Conservation (phyloP, 2,888 invertebrate species). For the Amiota communis region DNA sequence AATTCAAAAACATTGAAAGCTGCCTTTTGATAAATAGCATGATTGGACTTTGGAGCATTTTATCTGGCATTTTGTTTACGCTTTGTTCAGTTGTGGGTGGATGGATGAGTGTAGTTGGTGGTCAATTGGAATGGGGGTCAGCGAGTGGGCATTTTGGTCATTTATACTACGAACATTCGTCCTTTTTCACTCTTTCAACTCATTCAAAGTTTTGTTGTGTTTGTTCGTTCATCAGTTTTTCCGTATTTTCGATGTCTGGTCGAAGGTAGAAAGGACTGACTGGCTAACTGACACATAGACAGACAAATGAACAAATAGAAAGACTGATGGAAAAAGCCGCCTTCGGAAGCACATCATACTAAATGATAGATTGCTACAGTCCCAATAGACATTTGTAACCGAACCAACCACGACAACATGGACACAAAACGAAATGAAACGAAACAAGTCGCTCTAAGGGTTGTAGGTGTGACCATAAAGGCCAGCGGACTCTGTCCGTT, state of each 20-base stretch:
- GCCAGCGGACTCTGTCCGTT: background rate
- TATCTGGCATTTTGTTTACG: conserved; percentile 66
- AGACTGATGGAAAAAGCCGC: conserved; percentile 49
- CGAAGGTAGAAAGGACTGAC: no score
- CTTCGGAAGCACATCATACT: conserved; percentile 63
- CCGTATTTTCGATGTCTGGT: background rate
- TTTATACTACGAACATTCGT: conserved; percentile 68
- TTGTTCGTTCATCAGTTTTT: conserved; percentile 35
- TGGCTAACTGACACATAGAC: conserved; percentile 21
- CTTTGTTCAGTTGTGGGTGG: conserved; percentile 42
- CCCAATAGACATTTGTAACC: conserved; percentile 56
- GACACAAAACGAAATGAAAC: conserved; percentile 32
- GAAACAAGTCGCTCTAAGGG: background rate
- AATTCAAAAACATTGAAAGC: background rate
- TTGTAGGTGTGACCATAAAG: conserved; percentile 1
- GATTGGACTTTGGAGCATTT: conserved; percentile 72
- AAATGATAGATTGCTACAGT: conserved; percentile 70
- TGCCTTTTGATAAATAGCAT: conserved; percentile 68
- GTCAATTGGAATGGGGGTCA: conserved; percentile 57
- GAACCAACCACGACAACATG: conserved; percentile 41
- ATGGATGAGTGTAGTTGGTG: conserved; percentile 9
- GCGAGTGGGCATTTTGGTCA: conserved; percentile 67
- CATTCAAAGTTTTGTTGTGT: conserved; percentile 44
- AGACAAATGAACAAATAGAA: conserved; percentile 47
- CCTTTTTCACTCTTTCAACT: conserved; percentile 57